A percentile compares a stretch with the other conserved stretches of the same genome.
These are phyloP conservation scores for Anisognathus igniventris DNA, from an alignment of 2,797 vertebrate genomes.

Conservation along the genomic window DNA sequence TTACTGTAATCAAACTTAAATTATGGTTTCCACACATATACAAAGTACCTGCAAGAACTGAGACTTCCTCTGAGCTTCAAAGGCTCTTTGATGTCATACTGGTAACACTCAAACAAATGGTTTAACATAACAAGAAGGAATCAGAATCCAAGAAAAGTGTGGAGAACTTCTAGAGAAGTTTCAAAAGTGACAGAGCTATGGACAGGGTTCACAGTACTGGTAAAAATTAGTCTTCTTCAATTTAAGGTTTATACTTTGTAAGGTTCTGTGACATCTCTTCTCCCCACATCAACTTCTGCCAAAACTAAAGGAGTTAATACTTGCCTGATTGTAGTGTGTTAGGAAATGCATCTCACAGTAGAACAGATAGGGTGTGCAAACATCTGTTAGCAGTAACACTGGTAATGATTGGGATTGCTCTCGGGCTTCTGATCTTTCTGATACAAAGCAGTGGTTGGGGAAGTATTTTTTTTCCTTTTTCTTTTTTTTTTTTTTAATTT, in stretches of 20 bases:
- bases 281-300: accelerated
- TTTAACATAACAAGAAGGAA: not conserved
- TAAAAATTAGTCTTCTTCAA: not conserved
- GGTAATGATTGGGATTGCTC: accelerated
- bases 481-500: not conserved
- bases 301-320: not conserved
- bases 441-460: not conserved
- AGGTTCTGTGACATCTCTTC: not conserved
- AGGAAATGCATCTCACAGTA: not conserved
- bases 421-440: not conserved
- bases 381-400: not conserved
- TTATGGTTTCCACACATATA: not conserved
- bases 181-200: accelerated
- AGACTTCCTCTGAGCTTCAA: not conserved
- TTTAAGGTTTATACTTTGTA: not conserved
- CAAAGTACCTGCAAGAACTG: not conserved
- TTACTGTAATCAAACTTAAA: not conserved
- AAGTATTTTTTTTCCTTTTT: not conserved
- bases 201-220: not conserved
- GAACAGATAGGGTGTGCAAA: not conserved
- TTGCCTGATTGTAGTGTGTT: not conserved
- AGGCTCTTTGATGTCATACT: not conserved
- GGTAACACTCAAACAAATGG: not conserved
- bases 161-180: not conserved
- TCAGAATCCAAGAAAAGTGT: not conserved